phyloP scores from a whole-genome alignment of 2,797 vertebrate genomes.

The Sphenodon punctatus region DNA sequence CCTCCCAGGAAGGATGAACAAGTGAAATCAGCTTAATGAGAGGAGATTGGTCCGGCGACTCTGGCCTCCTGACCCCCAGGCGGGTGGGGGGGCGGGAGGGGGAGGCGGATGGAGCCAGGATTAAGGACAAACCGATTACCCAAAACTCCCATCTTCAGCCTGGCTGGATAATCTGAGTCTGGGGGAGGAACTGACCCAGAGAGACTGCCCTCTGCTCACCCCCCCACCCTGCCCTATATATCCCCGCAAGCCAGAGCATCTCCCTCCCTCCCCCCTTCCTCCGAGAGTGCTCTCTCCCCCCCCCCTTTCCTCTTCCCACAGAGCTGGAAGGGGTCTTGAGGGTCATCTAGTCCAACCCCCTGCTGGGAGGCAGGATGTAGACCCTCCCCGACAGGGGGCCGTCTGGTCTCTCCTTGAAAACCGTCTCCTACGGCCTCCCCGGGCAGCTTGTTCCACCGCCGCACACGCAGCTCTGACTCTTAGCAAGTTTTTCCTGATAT shows the following conservation, averaged over 20 bases:
- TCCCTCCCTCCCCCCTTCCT: neutral
- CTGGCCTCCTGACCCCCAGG: neutral
- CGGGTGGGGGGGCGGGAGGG: too few relatives aligned
- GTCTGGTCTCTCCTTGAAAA: too few relatives aligned
- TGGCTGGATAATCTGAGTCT: neutral
- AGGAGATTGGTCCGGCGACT: neutral
- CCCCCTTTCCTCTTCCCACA: too few relatives aligned
- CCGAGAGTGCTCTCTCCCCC: too few relatives aligned
- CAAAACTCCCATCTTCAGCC: neutral
- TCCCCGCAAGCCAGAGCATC: neutral
- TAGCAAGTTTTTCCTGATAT: too few relatives aligned
- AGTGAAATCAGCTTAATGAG: neutral
- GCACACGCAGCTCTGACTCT: too few relatives aligned
- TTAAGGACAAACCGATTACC: neutral
- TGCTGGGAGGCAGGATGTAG: too few relatives aligned
- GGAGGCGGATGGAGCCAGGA: neutral
- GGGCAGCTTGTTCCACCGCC: too few relatives aligned
- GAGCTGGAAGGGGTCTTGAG: too few relatives aligned
- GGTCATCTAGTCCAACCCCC: too few relatives aligned
- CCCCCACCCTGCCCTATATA: neutral
- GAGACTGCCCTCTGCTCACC: rapidly evolving
- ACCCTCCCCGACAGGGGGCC: too few relatives aligned
- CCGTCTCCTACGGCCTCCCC: too few relatives aligned
- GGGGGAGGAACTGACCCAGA: neutral
- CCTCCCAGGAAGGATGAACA: neutral